Conservation (phyloP, 2,113 vertebrate genomes). For the Cyphomyrus discorhynchus region DNA sequence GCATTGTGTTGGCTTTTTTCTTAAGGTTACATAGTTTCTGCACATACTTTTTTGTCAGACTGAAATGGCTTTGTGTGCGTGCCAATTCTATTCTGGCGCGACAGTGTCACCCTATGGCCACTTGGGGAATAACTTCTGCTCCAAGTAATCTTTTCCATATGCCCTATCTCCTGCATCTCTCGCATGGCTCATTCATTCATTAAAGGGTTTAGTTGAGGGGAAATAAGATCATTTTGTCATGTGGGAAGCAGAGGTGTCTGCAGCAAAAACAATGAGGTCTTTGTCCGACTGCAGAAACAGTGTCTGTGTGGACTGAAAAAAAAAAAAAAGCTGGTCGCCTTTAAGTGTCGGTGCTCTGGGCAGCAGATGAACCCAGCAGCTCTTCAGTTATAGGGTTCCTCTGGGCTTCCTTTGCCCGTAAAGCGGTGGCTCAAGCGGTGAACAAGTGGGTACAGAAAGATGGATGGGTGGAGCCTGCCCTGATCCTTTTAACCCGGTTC, state of each 20-base stretch:
- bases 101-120: slow-evolving; percentile 54
- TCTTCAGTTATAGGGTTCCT: neutral
- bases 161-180: slow-evolving; percentile 38
- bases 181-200: slow-evolving; percentile 18
- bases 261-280: neutral
- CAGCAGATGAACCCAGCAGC: neutral
- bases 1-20: slow-evolving; percentile 15
- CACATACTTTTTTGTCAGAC: slow-evolving; percentile 15
- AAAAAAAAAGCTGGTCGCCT: neutral
- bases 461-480: neutral
- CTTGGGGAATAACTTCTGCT: slow-evolving; percentile 26
- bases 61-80: slow-evolving; percentile 8
- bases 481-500: neutral
- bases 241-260: slow-evolving; percentile 25
- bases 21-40: slow-evolving; percentile 22
- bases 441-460: neutral
- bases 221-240: slow-evolving; percentile 34
- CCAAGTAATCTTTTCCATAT: slow-evolving; percentile 41
- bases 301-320: neutral
- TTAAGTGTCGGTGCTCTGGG: neutral
- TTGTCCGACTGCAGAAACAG: neutral
- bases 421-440: neutral
- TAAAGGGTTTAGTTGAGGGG: slow-evolving; percentile 27
- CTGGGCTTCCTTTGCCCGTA: neutral
- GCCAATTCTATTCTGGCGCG: slow-evolving; percentile 35